Conservation (phyloP, 2,113 vertebrate genomes). For the Phyllostomus discolor region DNA sequence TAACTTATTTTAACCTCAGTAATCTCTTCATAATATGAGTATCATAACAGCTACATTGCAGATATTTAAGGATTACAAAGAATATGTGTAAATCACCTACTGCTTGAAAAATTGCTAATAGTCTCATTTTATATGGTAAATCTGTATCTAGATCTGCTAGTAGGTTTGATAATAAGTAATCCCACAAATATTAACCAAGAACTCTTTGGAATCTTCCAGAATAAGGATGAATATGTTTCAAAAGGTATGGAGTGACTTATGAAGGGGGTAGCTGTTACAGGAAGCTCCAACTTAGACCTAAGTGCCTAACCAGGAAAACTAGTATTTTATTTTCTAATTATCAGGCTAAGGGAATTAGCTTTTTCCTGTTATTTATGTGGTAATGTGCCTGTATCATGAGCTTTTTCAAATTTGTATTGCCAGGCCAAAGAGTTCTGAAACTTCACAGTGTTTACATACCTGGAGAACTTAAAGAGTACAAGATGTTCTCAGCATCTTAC, state of each 20-base stretch:
- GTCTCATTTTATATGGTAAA: neutral
- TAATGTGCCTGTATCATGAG: neutral
- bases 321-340: neutral
- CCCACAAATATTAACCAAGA: neutral
- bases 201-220: neutral
- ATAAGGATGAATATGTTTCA: neutral
- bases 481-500: rapidly evolving
- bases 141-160: neutral
- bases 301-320: neutral
- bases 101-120: neutral
- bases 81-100: neutral
- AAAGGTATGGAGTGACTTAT: neutral
- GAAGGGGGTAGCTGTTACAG: neutral
- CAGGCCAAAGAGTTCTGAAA: neutral
- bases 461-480: neutral
- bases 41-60: neutral
- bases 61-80: neutral
- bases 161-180: neutral
- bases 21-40: neutral
- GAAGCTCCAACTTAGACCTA: neutral
- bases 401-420: neutral
- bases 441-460: neutral
- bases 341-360: neutral
- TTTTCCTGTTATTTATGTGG: neutral
- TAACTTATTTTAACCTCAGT: neutral